Evolutionary conservation across 2,113 vertebrate species (phyloP).

Genomic region (Tachuris rubrigastra): DNA sequence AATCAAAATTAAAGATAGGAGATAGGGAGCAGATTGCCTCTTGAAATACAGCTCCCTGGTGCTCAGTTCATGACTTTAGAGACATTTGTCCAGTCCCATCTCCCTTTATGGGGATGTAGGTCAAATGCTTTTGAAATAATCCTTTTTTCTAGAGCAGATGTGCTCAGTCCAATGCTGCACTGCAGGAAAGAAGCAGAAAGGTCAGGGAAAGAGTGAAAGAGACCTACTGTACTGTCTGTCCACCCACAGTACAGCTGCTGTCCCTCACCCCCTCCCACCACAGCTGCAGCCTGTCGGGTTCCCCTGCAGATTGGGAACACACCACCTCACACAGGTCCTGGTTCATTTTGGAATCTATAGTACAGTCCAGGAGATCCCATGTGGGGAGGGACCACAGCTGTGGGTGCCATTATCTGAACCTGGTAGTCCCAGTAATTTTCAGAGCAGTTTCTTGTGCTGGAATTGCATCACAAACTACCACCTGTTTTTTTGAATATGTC

Average conservation of each 20-base stretch:
- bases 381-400: not conserved
- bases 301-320: not conserved
- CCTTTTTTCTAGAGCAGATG: not conserved
- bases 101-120: constrained; percentile 11
- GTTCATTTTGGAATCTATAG: not conserved
- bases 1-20: constrained; percentile 28
- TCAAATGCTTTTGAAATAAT: not conserved
- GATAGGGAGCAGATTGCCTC: constrained; percentile 13
- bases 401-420: not conserved
- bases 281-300: not conserved
- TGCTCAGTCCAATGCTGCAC: not conserved
- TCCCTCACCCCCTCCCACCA: not conserved
- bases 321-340: not conserved
- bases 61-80: not conserved
- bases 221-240: not conserved
- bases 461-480: not conserved
- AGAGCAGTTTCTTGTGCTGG: not conserved
- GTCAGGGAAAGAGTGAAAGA: not conserved
- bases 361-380: not conserved
- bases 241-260: not conserved
- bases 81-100: not conserved
- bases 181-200: not conserved
- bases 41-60: constrained; percentile 22
- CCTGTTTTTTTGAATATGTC: not conserved
- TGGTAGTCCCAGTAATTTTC: not conserved